phyloP scores from a whole-genome alignment of 1,140 invertebrate genomes.

The Acyrthosiphon pisum region DNA sequence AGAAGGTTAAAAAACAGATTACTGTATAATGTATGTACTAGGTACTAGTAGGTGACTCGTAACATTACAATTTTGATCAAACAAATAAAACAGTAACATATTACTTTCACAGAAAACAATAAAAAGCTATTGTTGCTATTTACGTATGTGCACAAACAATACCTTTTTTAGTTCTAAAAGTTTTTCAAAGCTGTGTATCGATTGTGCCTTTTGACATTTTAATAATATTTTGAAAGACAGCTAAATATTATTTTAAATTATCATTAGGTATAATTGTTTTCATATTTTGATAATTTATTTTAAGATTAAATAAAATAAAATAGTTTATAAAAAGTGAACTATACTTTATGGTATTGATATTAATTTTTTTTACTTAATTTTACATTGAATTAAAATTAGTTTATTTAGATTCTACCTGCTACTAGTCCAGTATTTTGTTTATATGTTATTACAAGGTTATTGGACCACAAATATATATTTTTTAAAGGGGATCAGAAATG shows the following conservation, averaged over 20 bases:
- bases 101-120: background rate
- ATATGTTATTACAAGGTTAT: background rate
- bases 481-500: background rate
- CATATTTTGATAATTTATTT: background rate
- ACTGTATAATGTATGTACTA: background rate
- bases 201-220: background rate
- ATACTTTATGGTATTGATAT: background rate
- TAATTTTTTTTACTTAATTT: background rate
- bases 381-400: no score
- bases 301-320: background rate
- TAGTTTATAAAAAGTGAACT: background rate
- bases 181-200: background rate
- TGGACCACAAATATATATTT: background rate
- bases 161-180: background rate
- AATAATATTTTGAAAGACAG: no score
- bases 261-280: background rate
- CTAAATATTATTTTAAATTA: background rate
- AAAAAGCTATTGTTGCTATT: background rate
- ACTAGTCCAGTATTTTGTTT: background rate
- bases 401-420: background rate
- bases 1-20: background rate
- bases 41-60: background rate
- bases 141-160: background rate
- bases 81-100: constrained; percentile 7
- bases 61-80: background rate